Evolutionary conservation across 1,140 invertebrate species (phyloP), one percentile per base, ranked within the genome.

Genomic region (Pissodes strobi): DNA sequence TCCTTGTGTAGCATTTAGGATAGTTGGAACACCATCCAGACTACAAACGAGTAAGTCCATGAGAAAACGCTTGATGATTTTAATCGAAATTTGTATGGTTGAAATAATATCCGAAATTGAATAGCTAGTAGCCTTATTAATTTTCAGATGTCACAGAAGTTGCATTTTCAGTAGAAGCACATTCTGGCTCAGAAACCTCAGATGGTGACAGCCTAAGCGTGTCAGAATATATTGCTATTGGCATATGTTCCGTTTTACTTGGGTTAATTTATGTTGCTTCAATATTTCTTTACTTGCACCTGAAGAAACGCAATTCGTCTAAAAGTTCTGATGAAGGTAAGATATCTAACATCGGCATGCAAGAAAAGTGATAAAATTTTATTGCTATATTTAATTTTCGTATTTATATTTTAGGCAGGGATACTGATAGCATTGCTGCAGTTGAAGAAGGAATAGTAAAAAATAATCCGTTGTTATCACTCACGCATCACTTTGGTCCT

Each of bases 181-280:
- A 86, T 45, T 81, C 83, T 0, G 76, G 81, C 0, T 78, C 80
- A 39, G 75, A 80, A n/a, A 74, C 51, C 30, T 64, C 76, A 2
- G 72, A 77, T 6, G 71, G 69, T 8, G 75, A 82, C 48, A 84
- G 86, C 46, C 80, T 90, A 22, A 85, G 82, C 9, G 79, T 85
- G 5, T 83, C 85, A 0, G 90, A 93, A 75, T 92, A 92, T 67
- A 83, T 92, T 0, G 89, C 90, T 0, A 92, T 94, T 41, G 91
- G 88, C 9, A 82, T 92, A 8, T 90, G 89, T 66, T 90, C 90
- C 1, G 80, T 92, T 25, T 79, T 93, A 1, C 79, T 94, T 2
- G 91, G 90, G 0, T 79, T 94, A 10, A 89, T 92, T 66, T 94
- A 94, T 70, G 86, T 93, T 1, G 87, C 89, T 0, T 92, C 90